phyloP scores from a whole-genome alignment of 2,797 vertebrate genomes.

The Delichon dasypus region DNA sequence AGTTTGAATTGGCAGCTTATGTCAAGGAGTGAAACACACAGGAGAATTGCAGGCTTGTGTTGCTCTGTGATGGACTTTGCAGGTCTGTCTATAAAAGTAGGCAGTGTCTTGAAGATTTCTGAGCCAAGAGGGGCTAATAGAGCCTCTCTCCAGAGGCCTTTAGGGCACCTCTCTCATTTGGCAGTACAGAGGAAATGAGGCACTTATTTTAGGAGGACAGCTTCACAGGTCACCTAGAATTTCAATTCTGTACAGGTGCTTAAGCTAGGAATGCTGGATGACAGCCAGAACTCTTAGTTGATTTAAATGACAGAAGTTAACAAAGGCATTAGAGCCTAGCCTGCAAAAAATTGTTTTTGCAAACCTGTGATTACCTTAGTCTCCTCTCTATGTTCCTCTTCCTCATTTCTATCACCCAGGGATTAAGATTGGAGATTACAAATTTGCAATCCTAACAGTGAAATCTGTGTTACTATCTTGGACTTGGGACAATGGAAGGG shows the following conservation, averaged over 20 bases:
- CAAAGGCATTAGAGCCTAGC: neutral
- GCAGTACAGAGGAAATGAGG: neutral
- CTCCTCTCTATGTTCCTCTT: neutral
- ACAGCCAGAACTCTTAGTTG: neutral
- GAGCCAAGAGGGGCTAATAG: neutral
- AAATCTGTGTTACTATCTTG: neutral
- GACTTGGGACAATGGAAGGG: neutral
- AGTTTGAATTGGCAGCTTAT: neutral
- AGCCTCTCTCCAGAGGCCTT: neutral
- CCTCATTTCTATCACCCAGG: neutral
- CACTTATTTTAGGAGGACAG: neutral
- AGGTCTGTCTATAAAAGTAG: neutral
- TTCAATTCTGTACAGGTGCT: slow-evolving; percentile 1
- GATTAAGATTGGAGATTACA: neutral
- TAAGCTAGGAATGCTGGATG: neutral
- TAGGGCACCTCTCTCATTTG: neutral
- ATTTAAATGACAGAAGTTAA: neutral
- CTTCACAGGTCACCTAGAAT: slow-evolving; percentile 3
- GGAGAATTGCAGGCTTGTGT: neutral
- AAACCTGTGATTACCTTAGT: neutral
- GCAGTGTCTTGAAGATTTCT: neutral
- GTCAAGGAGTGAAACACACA: rapidly evolving
- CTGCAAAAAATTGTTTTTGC: neutral
- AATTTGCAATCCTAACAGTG: rapidly evolving
- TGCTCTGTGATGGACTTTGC: neutral